Base-by-base conservation (phyloP, 2,797 vertebrate species). In the Sarcoramphus papa region DNA sequence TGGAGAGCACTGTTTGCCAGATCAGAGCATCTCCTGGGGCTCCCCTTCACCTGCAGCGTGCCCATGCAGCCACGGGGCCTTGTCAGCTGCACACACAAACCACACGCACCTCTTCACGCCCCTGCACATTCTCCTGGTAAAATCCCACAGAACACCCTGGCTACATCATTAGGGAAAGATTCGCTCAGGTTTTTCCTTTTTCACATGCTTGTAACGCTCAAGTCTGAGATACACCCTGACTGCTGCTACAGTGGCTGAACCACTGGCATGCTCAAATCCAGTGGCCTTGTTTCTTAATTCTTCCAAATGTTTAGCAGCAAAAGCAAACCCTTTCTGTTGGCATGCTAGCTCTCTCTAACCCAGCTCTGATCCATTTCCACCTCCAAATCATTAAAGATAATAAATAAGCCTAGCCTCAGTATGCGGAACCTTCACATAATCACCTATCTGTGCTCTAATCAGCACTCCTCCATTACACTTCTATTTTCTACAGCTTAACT, bases 21-120 rank as follows among this genome's bases (percentile, higher is more conserved):
- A 8, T 2, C 51, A 53, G 24, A 72, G 43, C 47, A 23, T 14
- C 92, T n/a, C 77, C 79, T 0, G 33, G 14, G 25, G 33, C 63
- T 73, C 14, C 41, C 43, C 62, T 22, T 30, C 69, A 16, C 69
- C 64, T 4, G 33, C 75, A 40, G 65, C 31, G 7, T 12, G 0
- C 40, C 57, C 60, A 14, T 45, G 1, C 14, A 10, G 35, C 48
- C 40, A 16, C 1, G 0, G 27, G 27, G 31, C 8, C 24, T 4
- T 2, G 3, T 10, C 43, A 41, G 54, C 79, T 14, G 13, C 63
- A 9, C 69, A 3, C 37, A 18, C 14, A 8, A 14, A 22, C 53
- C 57, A 9, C 62, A 5, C 2, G 1, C 10, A 11, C 0, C 28
- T 2, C 68, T 4, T 8, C 7, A 0, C 0, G 0, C 2, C 25